A percentile compares a stretch with the other conserved stretches of the same genome.
phyloP scores from a whole-genome alignment of 2,113 vertebrate species.

The Centropristis striata region DNA sequence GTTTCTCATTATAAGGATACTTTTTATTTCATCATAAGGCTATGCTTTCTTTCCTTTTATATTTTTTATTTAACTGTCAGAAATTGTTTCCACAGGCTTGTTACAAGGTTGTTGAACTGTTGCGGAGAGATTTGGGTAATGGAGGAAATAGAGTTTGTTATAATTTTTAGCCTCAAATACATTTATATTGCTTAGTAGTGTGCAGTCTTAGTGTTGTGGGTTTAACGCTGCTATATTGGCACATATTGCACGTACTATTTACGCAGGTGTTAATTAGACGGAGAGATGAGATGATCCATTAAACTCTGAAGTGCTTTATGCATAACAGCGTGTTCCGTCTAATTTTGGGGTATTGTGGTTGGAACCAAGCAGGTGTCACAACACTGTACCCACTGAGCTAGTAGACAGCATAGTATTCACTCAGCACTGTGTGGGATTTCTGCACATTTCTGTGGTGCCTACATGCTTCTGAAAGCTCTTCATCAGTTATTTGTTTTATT shows the following conservation, averaged over 20 bases:
- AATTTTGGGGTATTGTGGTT: not conserved
- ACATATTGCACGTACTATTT: not conserved
- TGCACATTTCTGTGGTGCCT: fast-evolving
- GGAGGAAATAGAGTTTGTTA: not conserved
- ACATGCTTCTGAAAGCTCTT: slow-evolving; percentile 3
- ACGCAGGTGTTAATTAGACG: not conserved
- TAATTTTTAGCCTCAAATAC: not conserved
- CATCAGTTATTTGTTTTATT: slow-evolving; percentile 26
- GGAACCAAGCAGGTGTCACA: not conserved
- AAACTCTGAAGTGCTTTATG: slow-evolving; percentile 9
- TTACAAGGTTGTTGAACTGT: no score
- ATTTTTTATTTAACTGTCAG: no score
- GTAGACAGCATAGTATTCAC: not conserved
- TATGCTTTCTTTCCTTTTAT: no score
- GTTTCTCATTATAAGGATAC: no score
- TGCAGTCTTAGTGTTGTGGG: not conserved
- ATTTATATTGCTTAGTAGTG: not conserved
- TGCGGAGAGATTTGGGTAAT: no score
- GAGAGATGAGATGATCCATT: not conserved
- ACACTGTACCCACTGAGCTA: not conserved
- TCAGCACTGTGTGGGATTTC: not conserved
- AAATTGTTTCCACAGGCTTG: no score
- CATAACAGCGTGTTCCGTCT: not conserved
- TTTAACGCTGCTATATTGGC: not conserved
- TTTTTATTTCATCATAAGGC: no score